Evolutionary conservation across 1,140 invertebrate species (phyloP).

Genomic region (Yoshiicerus persimilis): DNA sequence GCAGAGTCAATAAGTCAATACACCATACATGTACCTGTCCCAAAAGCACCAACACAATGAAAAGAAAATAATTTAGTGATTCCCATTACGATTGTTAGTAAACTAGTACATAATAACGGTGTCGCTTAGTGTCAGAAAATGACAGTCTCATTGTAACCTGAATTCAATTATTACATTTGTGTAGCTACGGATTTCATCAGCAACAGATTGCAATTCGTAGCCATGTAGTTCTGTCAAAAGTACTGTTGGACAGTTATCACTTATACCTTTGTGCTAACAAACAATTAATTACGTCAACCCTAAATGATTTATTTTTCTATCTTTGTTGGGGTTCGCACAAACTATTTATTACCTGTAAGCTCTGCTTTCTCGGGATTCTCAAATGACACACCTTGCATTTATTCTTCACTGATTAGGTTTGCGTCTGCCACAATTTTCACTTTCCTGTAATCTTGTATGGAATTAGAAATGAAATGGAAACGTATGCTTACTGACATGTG

Average conservation of each 20-base stretch:
- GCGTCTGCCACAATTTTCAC: too few species aligned
- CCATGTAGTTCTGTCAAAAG: not conserved
- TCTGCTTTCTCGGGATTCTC: too few species aligned
- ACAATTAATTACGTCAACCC: not conserved
- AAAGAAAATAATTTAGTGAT: not conserved
- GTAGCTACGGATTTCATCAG: not conserved
- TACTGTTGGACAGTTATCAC: not conserved
- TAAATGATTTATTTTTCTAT: not conserved
- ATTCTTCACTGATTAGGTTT: too few species aligned
- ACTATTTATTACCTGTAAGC: too few species aligned
- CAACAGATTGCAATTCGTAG: slow-evolving; percentile 10
- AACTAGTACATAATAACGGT: not conserved
- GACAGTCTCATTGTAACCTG: not conserved
- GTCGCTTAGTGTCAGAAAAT: not conserved
- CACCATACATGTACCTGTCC: too few species aligned
- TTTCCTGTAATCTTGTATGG: too few species aligned
- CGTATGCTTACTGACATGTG: too few species aligned
- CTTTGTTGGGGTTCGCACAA: not conserved
- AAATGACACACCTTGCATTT: too few species aligned
- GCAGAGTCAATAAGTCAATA: not conserved
- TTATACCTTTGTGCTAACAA: not conserved
- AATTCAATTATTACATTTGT: too few species aligned
- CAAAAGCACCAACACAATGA: not conserved
- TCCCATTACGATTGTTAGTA: not conserved
- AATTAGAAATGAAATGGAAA: too few species aligned